Percentiles rank a stretch among this genome's conserved stretches.
phyloP scores from a whole-genome alignment of 2,113 vertebrate species.

The Irena cyanogastra region DNA sequence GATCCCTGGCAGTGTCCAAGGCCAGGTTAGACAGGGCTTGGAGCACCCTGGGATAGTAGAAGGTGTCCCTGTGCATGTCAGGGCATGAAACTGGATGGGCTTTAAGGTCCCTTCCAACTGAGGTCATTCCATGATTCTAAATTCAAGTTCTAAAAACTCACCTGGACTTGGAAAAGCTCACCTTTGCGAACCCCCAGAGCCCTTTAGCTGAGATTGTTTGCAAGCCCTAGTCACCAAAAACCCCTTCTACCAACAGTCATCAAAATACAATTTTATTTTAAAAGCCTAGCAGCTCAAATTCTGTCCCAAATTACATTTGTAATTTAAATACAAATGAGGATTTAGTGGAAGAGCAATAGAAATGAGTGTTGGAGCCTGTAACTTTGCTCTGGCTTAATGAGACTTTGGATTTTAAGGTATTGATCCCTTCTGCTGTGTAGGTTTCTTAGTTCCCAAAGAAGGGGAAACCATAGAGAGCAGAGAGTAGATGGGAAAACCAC shows the following conservation, averaged over 20 bases:
- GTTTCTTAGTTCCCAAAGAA: background rate
- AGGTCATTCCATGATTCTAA: background rate
- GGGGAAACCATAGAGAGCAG: accelerated
- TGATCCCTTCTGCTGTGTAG: background rate
- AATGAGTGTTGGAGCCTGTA: background rate
- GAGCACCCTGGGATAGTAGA: accelerated
- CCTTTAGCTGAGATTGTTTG: background rate
- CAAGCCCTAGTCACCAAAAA: background rate
- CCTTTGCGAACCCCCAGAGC: background rate
- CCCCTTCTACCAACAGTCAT: background rate
- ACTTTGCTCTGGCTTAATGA: background rate
- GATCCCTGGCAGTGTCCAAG: background rate
- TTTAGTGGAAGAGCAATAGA: background rate
- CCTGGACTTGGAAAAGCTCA: background rate
- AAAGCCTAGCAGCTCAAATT: background rate
- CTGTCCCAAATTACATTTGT: background rate
- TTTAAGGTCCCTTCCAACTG: background rate
- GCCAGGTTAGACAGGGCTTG: accelerated
- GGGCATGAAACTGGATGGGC: no score
- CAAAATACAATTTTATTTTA: background rate
- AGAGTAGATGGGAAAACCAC: accelerated
- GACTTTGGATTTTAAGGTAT: background rate
- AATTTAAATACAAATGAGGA: conserved; percentile 48
- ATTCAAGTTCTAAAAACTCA: background rate
- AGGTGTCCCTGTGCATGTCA: background rate